Evolutionary conservation across 2,888 invertebrate genomes (phyloP).

Genomic region (Melanostoma scalare): DNA sequence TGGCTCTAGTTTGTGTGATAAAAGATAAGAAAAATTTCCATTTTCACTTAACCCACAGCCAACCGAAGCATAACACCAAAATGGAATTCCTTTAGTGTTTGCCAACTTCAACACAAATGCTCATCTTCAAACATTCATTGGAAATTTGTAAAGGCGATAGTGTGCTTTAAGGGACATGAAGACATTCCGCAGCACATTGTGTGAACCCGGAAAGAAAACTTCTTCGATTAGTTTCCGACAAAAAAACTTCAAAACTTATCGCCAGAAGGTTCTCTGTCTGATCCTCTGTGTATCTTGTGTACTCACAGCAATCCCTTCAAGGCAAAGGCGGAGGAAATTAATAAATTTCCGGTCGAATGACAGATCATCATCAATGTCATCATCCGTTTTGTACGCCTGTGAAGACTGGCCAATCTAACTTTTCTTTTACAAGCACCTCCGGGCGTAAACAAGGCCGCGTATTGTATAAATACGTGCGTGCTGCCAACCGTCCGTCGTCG

Average conservation of each 20-base stretch:
- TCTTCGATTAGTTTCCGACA: conserved; percentile 49
- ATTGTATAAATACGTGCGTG: conserved; percentile 24
- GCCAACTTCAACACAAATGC: background rate
- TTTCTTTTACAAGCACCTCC: conserved; percentile 21
- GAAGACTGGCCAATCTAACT: conserved; percentile 41
- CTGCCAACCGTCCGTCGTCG: conserved; percentile 11
- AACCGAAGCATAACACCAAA: conserved; percentile 4
- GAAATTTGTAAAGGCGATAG: background rate
- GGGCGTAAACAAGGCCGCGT: conserved; percentile 29
- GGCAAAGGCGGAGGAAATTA: conserved; percentile 56
- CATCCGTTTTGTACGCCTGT: conserved; percentile 32
- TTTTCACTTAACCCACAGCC: conserved; percentile 42
- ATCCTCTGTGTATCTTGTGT: background rate
- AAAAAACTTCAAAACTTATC: conserved; percentile 36
- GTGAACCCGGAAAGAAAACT: conserved; percentile 49
- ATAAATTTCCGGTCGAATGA: conserved; percentile 63
- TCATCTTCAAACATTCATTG: background rate
- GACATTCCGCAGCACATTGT: background rate
- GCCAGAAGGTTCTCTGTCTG: background rate
- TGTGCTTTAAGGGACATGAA: background rate
- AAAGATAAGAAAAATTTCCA: conserved; percentile 26
- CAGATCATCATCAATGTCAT: conserved; percentile 69
- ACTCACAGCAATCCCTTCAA: background rate
- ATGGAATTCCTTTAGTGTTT: background rate
- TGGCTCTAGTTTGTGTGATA: background rate